A percentile compares a stretch with the other conserved stretches of the same genome.
Conservation (phyloP, 2,888 invertebrate genomes). For the Furcula furcula region DNA sequence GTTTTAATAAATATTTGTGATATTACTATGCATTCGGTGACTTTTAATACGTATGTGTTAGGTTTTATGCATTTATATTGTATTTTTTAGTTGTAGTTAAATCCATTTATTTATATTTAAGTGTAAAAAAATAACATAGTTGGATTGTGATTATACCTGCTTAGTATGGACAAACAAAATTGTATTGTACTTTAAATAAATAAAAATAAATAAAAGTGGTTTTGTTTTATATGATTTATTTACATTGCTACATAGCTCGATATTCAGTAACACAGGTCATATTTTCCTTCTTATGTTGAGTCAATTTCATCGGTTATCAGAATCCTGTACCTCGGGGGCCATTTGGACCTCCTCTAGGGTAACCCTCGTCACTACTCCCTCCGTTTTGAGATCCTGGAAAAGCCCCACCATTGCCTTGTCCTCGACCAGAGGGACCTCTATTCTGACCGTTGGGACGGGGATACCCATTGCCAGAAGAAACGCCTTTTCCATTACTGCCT, state of each 20-base stretch:
- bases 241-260: slow-evolving; percentile 16
- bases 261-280: neutral
- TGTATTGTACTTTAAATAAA: neutral
- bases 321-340: slow-evolving; percentile 71
- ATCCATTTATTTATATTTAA: slow-evolving; percentile 13
- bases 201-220: neutral
- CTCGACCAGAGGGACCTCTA: slow-evolving; percentile 24
- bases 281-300: neutral
- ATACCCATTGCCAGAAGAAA: slow-evolving; percentile 30
- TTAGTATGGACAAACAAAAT: slow-evolving; percentile 9
- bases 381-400: slow-evolving; percentile 28
- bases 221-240: slow-evolving; percentile 20
- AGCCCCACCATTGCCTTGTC: slow-evolving; percentile 33
- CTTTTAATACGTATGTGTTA: slow-evolving; percentile 13
- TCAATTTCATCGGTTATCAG: slow-evolving; percentile 26
- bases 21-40: slow-evolving; percentile 23
- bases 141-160: slow-evolving; percentile 22
- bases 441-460: slow-evolving; percentile 34
- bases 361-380: slow-evolving; percentile 50
- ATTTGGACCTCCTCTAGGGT: slow-evolving; percentile 65
- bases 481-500: neutral
- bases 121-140: slow-evolving; percentile 7
- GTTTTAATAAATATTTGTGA: too few species aligned
- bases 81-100: slow-evolving; percentile 8
- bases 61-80: slow-evolving; percentile 26